Percentiles rank a stretch among this genome's conserved stretches.
Evolutionary conservation across 2,888 invertebrate genomes (phyloP).

Genomic region (Artemia sinica): DNA sequence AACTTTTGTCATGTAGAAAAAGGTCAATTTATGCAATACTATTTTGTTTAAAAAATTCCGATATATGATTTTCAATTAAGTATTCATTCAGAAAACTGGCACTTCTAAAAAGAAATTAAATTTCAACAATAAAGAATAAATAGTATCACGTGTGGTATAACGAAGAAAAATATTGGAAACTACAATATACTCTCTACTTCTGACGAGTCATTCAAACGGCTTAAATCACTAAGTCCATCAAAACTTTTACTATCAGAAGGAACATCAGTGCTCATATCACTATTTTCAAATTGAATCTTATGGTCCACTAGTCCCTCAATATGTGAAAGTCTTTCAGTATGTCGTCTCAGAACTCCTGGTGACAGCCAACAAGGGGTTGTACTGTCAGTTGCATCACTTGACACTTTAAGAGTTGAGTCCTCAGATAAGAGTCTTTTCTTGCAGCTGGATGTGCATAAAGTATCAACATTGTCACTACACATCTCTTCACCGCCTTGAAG

Average conservation of each 20-base stretch:
- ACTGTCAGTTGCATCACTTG: neutral
- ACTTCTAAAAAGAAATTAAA: no score
- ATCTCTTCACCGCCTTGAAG: slow-evolving; percentile 13
- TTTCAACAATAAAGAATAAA: no score
- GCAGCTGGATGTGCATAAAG: neutral
- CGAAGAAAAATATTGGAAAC: neutral
- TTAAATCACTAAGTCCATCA: slow-evolving; percentile 6
- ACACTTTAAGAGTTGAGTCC: neutral
- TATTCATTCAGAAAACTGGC: no score
- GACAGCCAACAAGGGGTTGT: slow-evolving; percentile 18
- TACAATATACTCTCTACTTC: slow-evolving; percentile 9
- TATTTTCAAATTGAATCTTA: neutral
- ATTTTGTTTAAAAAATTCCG: no score
- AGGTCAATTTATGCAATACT: no score
- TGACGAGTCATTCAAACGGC: slow-evolving; percentile 7
- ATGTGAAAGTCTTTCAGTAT: slow-evolving; percentile 15
- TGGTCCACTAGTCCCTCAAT: neutral
- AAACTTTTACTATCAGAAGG: slow-evolving; percentile 11
- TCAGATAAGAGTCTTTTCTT: neutral
- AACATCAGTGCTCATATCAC: neutral
- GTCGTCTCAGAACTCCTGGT: slow-evolving; percentile 16
- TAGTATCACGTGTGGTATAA: no score
- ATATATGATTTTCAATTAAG: no score
- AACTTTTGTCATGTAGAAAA: no score
- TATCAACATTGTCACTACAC: neutral